Base-by-base conservation (phyloP, 2,113 vertebrate genomes). In the Euleptes europaea region DNA sequence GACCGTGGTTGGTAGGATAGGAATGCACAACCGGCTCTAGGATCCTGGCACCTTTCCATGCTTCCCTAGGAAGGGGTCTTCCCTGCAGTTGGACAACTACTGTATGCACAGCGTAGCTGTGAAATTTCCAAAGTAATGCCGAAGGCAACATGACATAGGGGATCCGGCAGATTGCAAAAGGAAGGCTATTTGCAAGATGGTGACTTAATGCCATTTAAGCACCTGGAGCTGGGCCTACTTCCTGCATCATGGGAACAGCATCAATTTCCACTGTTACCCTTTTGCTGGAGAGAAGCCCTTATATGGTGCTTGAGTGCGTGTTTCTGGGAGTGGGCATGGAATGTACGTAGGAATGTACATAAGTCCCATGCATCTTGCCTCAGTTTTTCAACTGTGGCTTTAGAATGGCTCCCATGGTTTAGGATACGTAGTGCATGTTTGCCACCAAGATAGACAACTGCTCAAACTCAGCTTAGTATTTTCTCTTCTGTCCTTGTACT, bases 401-500 rank as follows among this genome's bases (percentile, higher is more conserved):
- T 42, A 83, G 71, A 57, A 23, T 73, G 23, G 19, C 78, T 69
- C 17, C 28, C 1, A 47, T 40, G 8, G 70, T 78, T 93, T 78
- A 72, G 72, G 33, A n/a, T 74, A 33, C 57, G 15, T 76, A 54
- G 33, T 88, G 80, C 35, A 82, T 73, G 31, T 13, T 38, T 82
- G 13, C 78, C 72, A 66, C 67, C 84, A 66, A 57, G 71, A 83
- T n/a, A 84, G 49, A 9, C 3, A 14, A 38, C 23, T 89, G 19
- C 40, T 57, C n/a, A 38, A 28, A 31, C n/a, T 17, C 66, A 35
- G 31, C 79, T 94, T 80, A 94, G 84, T 88, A 26, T 74, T 83
- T 92, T 93, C 66, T 94, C 51, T 44, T 85, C 7, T 93, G 78
- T 93, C 66, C 17, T 70, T 90, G n/a, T 81, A 90, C 6, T 77